Conservation (phyloP, 2,888 invertebrate genomes). For the Esperia sulphurella region DNA sequence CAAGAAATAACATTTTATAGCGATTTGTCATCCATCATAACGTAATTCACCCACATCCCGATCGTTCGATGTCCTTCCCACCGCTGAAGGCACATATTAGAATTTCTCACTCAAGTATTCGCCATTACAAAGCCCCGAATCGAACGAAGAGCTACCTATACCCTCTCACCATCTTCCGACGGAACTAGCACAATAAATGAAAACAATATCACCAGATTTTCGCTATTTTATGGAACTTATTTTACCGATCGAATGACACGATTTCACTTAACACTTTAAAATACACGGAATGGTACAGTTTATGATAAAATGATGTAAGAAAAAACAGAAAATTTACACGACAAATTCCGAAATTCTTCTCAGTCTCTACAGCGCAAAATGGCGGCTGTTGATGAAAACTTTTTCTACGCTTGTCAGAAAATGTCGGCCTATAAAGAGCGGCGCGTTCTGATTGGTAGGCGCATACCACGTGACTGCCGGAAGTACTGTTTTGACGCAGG, state of each 20-base stretch:
- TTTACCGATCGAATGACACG: conserved; percentile 65
- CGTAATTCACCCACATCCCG: conserved; percentile 82
- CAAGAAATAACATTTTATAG: conserved; percentile 76
- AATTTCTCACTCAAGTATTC: conserved; percentile 86
- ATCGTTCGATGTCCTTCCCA: conserved; percentile 85
- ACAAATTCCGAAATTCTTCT: conserved; percentile 87
- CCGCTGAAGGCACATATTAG: conserved; percentile 88
- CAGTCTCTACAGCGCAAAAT: conserved; percentile 92
- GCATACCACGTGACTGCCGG: conserved; percentile 73
- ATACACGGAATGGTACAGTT: conserved; percentile 80
- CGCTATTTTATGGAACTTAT: conserved; percentile 69
- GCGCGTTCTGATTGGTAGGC: conserved; percentile 62
- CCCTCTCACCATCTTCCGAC: conserved; percentile 87
- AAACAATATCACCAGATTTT: conserved; percentile 82
- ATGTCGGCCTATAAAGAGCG: conserved; percentile 76
- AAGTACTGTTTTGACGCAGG: conserved; percentile 66
- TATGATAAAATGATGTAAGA: conserved; percentile 78
- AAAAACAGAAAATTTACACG: conserved; percentile 83
- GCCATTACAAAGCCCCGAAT: conserved; percentile 88
- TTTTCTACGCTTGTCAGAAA: conserved; percentile 97
- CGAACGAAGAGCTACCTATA: conserved; percentile 83
- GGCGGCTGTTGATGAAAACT: conserved; percentile 97
- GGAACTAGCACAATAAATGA: conserved; percentile 86
- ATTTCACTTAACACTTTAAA: conserved; percentile 80
- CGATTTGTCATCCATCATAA: conserved; percentile 76